Evolutionary conservation across 1,140 invertebrate species (phyloP), one percentile per base, ranked within the genome.

Genomic region (Arctopsyche grandis): DNA sequence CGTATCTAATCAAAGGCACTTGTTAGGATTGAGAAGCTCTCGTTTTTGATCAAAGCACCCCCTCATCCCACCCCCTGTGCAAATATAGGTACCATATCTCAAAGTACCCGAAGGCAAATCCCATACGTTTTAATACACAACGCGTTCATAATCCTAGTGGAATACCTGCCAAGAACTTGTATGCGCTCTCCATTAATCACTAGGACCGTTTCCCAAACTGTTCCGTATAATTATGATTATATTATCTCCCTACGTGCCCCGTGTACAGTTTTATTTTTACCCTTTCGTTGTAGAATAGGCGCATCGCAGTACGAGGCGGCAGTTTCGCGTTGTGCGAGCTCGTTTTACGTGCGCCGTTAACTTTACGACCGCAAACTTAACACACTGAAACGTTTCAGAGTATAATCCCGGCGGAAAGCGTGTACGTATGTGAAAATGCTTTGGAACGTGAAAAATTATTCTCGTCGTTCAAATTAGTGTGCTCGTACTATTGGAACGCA

Each of bases 261-360:
- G 7, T 4, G 56, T 60, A 60, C 56, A 16, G 16, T 60, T 16
- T 60, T 60, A 19, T 60, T 60, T 60, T 16, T 60, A 60, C 21
- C 56, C 56, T 60, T 60, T 60, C 56, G n/a, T 38, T 7, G 29
- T 38, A 7, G 9, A 60, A 21, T 60, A 60, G 56, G 56, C 29
- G n/a, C n/a, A n/a, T n/a, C 63, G 24, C 24, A 66, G 26, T 66
- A 66, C 63, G 63, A 26, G 26, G 21, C 63, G 19, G 63, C 63
- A 66, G 63, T 66, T 66, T 66, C 24, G 63, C 63, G 63, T 21
- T 21, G 56, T 7, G 56, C 56, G 56, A 60, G 21, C 56, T 60
- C 56, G 56, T 66, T 66, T 66, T 66, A 66, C 63, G 63, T 66
- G 63, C 63, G 63, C 24, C 63, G 63, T 66, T 66, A 66, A 66